Evolutionary conservation across 30 jellyfish, hydroid and myxozoan genomes (phyloP), one percentile per base, ranked within the genome.

Genomic region (Pelagia noctiluca): DNA sequence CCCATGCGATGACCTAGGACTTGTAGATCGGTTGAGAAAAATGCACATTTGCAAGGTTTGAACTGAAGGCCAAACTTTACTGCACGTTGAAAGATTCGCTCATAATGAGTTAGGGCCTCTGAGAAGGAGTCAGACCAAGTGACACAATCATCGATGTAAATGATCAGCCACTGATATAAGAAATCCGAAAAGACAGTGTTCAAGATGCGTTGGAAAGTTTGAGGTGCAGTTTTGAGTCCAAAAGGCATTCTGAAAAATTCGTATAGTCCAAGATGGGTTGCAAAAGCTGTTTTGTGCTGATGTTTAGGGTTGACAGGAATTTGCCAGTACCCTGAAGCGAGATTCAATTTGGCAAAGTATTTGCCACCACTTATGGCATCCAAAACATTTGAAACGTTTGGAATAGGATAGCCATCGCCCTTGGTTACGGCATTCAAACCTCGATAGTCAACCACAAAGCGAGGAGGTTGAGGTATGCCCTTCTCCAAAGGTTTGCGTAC

Each of bases 321-420:
- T 23, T 71, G 84, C 84, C 84, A 71, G n/a, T 71, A 38, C 8
- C 84, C 84, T 1, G 47, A 22, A n/a, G 64, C 80, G 24, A 68
- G 28, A 33, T 68, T 62, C 35, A 68, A 28, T 68, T 37, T 33
- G 13, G 72, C 80, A 68, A 68, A 68, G 7, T 7, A 7, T n/a
- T 31, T 33, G n/a, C 80, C 80, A 1, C 80, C 72, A n/a, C n/a
- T n/a, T n/a, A n/a, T n/a, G n/a, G n/a, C n/a, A n/a, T n/a, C n/a
- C n/a, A n/a, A n/a, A n/a, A n/a, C n/a, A n/a, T n/a, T n/a, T n/a
- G n/a, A n/a, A n/a, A n/a, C n/a, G n/a, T n/a, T n/a, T n/a, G 68
- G 84, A 19, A 71, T 71, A 4, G 84, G 84, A 71, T 71, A 71
- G 0, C 84, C 84, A 49, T 71, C 84, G 3, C 84, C 84, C 7